A percentile compares a stretch with the other conserved stretches of the same genome.
phyloP scores from a whole-genome alignment of 1,140 invertebrate species.

The Melipona quadrifasciata region DNA sequence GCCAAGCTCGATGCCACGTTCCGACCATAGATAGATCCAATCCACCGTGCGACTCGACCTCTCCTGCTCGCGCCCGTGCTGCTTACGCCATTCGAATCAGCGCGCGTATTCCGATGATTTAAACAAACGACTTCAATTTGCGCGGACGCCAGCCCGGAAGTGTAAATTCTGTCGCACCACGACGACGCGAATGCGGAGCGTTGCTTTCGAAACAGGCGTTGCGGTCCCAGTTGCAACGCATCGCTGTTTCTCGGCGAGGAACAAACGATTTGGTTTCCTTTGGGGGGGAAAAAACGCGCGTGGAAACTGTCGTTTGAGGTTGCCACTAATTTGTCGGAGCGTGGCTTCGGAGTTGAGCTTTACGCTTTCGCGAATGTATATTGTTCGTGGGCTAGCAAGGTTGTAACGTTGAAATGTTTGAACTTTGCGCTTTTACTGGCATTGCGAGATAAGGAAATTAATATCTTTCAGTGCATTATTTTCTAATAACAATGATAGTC shows the following conservation, averaged over 20 bases:
- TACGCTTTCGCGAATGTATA: too few relatives aligned
- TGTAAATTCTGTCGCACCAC: not conserved
- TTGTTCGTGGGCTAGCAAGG: too few relatives aligned
- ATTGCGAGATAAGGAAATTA: too few relatives aligned
- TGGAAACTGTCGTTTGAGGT: not conserved
- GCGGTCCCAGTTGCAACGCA: not conserved
- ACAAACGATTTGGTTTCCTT: too few relatives aligned
- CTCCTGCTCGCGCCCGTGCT: not conserved
- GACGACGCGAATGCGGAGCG: not conserved
- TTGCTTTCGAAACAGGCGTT: not conserved
- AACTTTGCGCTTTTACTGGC: too few relatives aligned
- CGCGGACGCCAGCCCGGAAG: constrained; percentile 18
- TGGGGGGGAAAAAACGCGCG: not conserved
- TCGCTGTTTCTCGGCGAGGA: not conserved
- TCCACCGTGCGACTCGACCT: constrained; percentile 20
- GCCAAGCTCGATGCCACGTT: constrained; percentile 34
- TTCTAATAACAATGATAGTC: too few relatives aligned
- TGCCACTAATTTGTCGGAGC: constrained; percentile 3
- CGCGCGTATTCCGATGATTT: constrained; percentile 59
- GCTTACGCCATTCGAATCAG: constrained; percentile 59
- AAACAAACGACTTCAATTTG: constrained; percentile 53
- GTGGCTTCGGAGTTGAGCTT: not conserved
- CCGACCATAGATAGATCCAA: constrained; percentile 50
- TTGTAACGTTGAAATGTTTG: too few relatives aligned
- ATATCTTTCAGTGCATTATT: too few relatives aligned